Conservation (phyloP, 2,888 invertebrate species). For the Agrotis ipsilon region DNA sequence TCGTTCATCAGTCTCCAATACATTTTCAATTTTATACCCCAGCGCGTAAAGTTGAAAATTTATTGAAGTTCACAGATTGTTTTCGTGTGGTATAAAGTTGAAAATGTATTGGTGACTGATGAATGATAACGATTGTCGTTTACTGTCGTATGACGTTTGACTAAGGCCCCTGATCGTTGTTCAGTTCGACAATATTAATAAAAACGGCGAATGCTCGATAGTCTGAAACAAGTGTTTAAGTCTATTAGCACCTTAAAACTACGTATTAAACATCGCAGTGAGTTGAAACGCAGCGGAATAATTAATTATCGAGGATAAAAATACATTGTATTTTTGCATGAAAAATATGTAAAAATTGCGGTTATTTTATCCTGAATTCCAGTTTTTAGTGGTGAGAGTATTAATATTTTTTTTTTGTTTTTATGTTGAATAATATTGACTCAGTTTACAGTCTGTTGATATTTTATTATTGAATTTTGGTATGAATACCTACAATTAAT, state of each 20-base stretch:
- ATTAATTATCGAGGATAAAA: constrained; percentile 14
- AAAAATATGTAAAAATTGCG: neutral
- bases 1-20: too few relatives aligned
- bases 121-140: too few relatives aligned
- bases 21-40: too few relatives aligned
- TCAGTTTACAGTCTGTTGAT: neutral
- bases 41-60: too few relatives aligned
- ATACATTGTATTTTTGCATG: neutral
- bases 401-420: neutral
- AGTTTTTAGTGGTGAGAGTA: neutral
- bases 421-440: constrained; percentile 2
- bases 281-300: constrained; percentile 15
- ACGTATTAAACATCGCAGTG: constrained; percentile 27
- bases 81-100: too few relatives aligned
- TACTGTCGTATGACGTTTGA: too few relatives aligned
- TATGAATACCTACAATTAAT: neutral
- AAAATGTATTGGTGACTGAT: too few relatives aligned
- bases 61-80: too few relatives aligned
- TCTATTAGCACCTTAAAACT: neutral
- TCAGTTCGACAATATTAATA: too few relatives aligned
- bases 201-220: too few relatives aligned
- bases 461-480: neutral
- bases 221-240: too few relatives aligned
- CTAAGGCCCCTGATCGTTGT: too few relatives aligned
- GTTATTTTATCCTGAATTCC: neutral